These are phyloP conservation scores for Cynocephalus volans DNA, from an alignment of 2,113 vertebrate genomes.

Conservation along the genomic window DNA sequence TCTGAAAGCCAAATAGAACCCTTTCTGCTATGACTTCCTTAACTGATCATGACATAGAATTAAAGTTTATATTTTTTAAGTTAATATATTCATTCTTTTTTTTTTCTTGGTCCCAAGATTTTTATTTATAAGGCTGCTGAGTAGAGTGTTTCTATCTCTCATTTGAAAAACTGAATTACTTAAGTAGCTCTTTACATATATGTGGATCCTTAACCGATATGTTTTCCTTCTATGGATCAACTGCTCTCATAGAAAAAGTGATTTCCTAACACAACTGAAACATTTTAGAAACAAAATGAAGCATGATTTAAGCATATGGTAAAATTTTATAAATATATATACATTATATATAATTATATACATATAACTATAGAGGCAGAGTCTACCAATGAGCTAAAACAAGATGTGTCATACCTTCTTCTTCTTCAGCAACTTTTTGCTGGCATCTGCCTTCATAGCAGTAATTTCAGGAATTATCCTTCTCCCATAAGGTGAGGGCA, in stretches of 20 bases:
- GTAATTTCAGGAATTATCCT: constrained; percentile 96
- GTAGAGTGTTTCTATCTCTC: neutral
- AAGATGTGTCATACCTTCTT: constrained; percentile 92
- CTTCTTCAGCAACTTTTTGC: constrained; percentile 96
- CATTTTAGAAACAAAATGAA: constrained; percentile 36
- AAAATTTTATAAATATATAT: neutral
- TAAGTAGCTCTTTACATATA: neutral
- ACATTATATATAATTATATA: neutral
- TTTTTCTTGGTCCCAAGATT: neutral
- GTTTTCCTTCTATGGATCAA: neutral
- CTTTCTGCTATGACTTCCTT: neutral
- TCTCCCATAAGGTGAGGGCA: constrained; percentile 96
- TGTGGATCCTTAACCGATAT: neutral
- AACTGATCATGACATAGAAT: constrained; percentile 50
- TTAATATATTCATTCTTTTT: neutral
- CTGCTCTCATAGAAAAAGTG: neutral
- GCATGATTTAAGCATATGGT: neutral
- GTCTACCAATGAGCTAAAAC: neutral
- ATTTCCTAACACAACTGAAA: constrained; percentile 37
- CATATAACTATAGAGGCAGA: neutral
- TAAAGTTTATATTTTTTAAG: constrained; percentile 26
- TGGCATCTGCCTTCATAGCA: constrained; percentile 95
- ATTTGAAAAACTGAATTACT: constrained; percentile 58
- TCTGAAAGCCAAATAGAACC: neutral
- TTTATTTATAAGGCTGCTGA: constrained; percentile 50